Evolutionary conservation across 2,888 invertebrate genomes (phyloP).

Genomic region (Caenorhabditis becei): DNA sequence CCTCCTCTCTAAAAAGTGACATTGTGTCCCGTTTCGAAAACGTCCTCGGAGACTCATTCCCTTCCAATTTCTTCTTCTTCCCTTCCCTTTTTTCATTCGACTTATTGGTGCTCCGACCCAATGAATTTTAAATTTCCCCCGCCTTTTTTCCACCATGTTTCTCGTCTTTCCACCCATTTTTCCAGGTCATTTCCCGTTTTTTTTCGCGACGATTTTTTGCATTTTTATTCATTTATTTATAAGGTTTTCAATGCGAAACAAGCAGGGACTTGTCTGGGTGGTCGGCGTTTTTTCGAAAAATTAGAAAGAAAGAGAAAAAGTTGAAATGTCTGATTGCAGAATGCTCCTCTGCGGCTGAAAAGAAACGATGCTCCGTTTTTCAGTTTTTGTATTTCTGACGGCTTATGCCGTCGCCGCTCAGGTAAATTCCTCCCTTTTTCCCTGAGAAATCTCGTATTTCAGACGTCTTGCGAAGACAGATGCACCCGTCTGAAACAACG

Average conservation of each 20-base stretch:
- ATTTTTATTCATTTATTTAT: no score
- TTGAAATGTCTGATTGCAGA: conserved; percentile 21
- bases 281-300: not conserved
- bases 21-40: no score
- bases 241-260: no score
- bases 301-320: no score
- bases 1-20: conserved; percentile 28
- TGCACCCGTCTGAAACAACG: conserved; percentile 65
- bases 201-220: not conserved
- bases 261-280: conserved; percentile 1
- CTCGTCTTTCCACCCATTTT: not conserved
- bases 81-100: conserved; percentile 14
- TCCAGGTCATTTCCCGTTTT: conserved; percentile 17
- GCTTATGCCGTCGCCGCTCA: conserved; percentile 11
- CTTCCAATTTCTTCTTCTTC: conserved; percentile 2
- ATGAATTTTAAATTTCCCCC: conserved; percentile 54
- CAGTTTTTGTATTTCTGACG: conserved; percentile 19
- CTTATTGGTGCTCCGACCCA: conserved; percentile 24
- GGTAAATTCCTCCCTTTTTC: no score
- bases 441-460: conserved; percentile 1
- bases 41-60: conserved; percentile 47
- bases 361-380: conserved; percentile 19
- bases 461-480: conserved; percentile 57
- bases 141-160: conserved; percentile 17
- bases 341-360: conserved; percentile 47